A percentile compares a stretch with the other conserved stretches of the same genome.
Conservation (phyloP, 2,888 invertebrate genomes). For the Pachydiplax longipennis region DNA sequence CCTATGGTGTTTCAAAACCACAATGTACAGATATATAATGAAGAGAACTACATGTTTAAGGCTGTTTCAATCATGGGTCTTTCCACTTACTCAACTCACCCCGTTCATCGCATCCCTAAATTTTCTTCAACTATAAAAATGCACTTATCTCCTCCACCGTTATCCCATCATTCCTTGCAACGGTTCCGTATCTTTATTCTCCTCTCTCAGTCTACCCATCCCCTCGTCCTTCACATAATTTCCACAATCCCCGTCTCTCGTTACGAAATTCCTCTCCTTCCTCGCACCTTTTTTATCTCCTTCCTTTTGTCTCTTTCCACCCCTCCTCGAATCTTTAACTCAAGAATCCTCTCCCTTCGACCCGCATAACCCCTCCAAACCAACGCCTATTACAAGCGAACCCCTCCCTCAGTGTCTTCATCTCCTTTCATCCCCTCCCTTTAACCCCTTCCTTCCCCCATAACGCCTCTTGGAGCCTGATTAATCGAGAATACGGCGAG, state of each 20-base stretch:
- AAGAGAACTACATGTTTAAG: no score
- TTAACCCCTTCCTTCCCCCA: constrained; percentile 23
- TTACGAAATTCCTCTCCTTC: not conserved
- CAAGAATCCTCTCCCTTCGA: not conserved
- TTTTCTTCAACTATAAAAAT: constrained; percentile 18
- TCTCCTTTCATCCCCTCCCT: not conserved
- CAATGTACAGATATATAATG: no score
- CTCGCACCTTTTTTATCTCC: not conserved
- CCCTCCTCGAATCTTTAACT: not conserved
- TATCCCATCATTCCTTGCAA: not conserved
- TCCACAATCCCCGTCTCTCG: not conserved
- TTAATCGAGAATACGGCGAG: constrained; percentile 44
- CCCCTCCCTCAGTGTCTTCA: not conserved
- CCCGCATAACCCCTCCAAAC: not conserved
- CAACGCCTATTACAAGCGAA: not conserved
- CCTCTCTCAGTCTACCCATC: not conserved
- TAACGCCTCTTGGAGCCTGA: constrained; percentile 44
- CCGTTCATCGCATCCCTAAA: constrained; percentile 2
- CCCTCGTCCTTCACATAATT: not conserved
- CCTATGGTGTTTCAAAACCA: no score
- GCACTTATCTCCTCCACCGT: not conserved
- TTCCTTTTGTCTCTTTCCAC: not conserved
- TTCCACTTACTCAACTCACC: not conserved
- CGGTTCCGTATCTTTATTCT: constrained; percentile 25
- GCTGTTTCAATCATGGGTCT: not conserved